Evolutionary conservation across 2,113 vertebrate genomes (phyloP).

Genomic region (Myrmecophaga tridactyla): DNA sequence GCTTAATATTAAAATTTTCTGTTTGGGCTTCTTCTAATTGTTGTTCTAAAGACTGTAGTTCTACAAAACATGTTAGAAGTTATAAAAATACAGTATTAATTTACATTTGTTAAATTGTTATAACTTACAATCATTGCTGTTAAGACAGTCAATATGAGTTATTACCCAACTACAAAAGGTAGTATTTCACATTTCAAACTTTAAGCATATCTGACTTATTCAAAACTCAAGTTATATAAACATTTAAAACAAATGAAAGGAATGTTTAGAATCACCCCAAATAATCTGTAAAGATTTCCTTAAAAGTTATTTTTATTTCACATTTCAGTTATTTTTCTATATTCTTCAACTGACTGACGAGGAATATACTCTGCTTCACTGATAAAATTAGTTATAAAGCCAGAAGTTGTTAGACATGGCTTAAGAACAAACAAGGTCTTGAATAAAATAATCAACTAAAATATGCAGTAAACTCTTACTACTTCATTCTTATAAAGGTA

Average conservation of each 20-base stretch:
- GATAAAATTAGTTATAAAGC: slow-evolving; percentile 3
- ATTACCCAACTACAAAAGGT: background rate
- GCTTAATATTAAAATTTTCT: slow-evolving; percentile 98
- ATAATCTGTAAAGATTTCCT: slow-evolving; percentile 22
- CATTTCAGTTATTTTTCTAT: slow-evolving; percentile 1
- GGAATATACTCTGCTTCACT: background rate
- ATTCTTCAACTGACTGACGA: background rate
- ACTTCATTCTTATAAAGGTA: background rate
- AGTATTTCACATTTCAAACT: slow-evolving; percentile 29
- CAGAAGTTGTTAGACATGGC: background rate
- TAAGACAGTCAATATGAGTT: background rate
- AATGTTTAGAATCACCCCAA: background rate
- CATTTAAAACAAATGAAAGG: slow-evolving; percentile 36
- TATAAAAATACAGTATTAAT: slow-evolving; percentile 27
- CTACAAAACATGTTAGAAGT: slow-evolving; percentile 79
- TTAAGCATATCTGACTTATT: background rate
- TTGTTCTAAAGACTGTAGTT: slow-evolving; percentile 87
- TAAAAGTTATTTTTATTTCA: slow-evolving; percentile 35
- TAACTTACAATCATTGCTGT: background rate
- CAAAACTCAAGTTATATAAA: background rate
- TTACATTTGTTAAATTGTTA: slow-evolving; percentile 16
- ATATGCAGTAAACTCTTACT: background rate
- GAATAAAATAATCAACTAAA: slow-evolving; percentile 2
- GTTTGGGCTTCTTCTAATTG: slow-evolving; percentile 94
- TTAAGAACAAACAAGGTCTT: background rate